Evolutionary conservation across 2,888 invertebrate species (phyloP), one percentile per base, ranked within the genome.

Genomic region (Thymelicus lineola): DNA sequence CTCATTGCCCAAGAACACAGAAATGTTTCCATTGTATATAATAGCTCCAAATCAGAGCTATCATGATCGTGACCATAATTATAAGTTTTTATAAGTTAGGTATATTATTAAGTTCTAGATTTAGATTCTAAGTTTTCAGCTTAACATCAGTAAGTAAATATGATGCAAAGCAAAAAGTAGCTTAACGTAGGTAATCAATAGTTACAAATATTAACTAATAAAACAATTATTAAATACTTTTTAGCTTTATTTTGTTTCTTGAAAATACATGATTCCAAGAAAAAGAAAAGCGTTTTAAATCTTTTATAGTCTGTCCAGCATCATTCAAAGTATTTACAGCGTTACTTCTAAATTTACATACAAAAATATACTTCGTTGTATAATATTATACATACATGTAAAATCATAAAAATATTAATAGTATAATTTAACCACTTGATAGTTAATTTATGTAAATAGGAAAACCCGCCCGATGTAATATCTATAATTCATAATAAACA

Each of bases 1-100:
- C 83, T 88, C 86, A 93, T 93, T 93, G 93, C 93, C 93, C 93
- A 66, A 63, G 87, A 91, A 83, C 87, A 85, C 84, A 88, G 84
- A 89, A 88, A 88, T 83, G 81, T 80, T 75, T 72, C 76, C 75
- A 79, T 55, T 55, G 6, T 2, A 53, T 15, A 17, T 17, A 10
- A 28, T 28, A 28, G 28, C 28, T 3, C 28, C 28, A 28, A 28
- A 28, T 28, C 20, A 20, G 20, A 20, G 20, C 20, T 20, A n/a
- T n/a, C n/a, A n/a, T n/a, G n/a, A n/a, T n/a, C n/a, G n/a, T n/a
- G n/a, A n/a, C 3, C 3, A 2, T 42, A 1, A 9, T 42, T 4
- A 10, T 9, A 42, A 0, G 12, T 10, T 12, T 42, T 10, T 42
- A 12, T 42, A 42, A 42, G 12, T 42, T 38, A 42, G 10, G 0